Evolutionary conservation across 53 echinoderm and acorn worm genomes (phyloP).

Genomic region (Holothuria scabra): DNA sequence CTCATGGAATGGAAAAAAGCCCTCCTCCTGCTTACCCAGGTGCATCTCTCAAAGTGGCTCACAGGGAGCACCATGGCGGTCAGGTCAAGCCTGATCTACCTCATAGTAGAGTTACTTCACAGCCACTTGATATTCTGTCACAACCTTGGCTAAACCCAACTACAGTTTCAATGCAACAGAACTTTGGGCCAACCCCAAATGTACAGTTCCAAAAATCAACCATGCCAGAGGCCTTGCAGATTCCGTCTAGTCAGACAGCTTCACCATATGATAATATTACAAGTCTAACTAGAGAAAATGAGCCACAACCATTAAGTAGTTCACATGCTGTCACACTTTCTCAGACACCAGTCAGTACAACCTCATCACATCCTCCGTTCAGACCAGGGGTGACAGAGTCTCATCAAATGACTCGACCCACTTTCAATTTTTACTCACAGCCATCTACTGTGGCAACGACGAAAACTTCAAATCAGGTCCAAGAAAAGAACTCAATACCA

Average conservation of each 20-base stretch:
- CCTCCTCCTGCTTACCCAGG: constrained; percentile 42
- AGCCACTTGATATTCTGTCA: constrained; percentile 53
- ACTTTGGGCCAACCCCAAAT: background rate
- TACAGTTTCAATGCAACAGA: background rate
- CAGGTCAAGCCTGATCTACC: constrained; percentile 1
- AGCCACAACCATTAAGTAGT: constrained; percentile 2
- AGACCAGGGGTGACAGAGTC: background rate
- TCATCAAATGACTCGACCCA: constrained; percentile 4
- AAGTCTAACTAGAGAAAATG: background rate
- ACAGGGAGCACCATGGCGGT: background rate
- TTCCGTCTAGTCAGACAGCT: background rate
- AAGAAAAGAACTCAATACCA: background rate
- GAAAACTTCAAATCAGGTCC: too few species aligned
- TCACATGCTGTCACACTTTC: background rate
- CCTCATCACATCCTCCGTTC: background rate
- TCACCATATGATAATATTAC: background rate
- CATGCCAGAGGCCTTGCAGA: constrained; percentile 2
- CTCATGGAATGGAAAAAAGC: background rate
- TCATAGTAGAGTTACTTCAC: constrained; percentile 34
- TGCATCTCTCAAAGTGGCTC: background rate
- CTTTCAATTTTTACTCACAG: constrained; percentile 38
- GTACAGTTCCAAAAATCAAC: constrained; percentile 5
- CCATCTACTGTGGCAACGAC: background rate
- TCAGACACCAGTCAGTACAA: background rate
- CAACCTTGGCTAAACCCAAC: constrained; percentile 65